phyloP scores from a whole-genome alignment of 2,797 vertebrate genomes.

The Lepidocolaptes lacrymiger region DNA sequence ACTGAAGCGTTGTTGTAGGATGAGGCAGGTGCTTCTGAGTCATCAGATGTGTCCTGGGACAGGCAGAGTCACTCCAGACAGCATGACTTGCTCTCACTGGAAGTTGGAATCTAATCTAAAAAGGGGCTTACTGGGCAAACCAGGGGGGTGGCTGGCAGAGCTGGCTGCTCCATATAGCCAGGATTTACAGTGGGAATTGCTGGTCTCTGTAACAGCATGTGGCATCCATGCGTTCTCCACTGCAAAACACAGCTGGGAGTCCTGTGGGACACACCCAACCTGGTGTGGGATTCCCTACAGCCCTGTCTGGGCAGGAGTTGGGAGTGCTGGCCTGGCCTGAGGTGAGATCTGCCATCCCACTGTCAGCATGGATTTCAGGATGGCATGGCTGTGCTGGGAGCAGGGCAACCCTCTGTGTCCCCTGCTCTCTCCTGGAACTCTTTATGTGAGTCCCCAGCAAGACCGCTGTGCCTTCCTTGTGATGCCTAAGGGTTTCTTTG shows the following conservation, averaged over 20 bases:
- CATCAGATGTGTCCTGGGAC: not conserved
- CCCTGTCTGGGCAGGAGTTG: not conserved
- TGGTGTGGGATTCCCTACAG: not conserved
- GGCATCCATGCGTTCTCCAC: not conserved
- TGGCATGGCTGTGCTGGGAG: not conserved
- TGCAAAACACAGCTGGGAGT: not conserved
- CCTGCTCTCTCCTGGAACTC: not conserved
- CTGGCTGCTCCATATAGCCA: not conserved
- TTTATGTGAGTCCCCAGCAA: not conserved
- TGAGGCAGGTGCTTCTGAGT: not conserved
- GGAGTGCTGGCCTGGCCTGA: not conserved
- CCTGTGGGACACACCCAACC: not conserved
- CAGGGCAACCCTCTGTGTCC: not conserved
- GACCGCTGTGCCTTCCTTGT: not conserved
- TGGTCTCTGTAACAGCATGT: not conserved
- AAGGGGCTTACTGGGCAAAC: not conserved
- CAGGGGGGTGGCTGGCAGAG: not conserved
- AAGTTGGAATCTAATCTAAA: not conserved
- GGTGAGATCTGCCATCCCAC: not conserved
- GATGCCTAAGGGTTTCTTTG: too few species aligned
- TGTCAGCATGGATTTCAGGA: not conserved
- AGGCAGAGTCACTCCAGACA: not conserved
- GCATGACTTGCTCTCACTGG: not conserved
- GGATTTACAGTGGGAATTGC: not conserved
- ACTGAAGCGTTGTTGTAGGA: not conserved